Evolutionary conservation across 1,140 invertebrate genomes (phyloP).

Genomic region (Oncopodura yosiiana): DNA sequence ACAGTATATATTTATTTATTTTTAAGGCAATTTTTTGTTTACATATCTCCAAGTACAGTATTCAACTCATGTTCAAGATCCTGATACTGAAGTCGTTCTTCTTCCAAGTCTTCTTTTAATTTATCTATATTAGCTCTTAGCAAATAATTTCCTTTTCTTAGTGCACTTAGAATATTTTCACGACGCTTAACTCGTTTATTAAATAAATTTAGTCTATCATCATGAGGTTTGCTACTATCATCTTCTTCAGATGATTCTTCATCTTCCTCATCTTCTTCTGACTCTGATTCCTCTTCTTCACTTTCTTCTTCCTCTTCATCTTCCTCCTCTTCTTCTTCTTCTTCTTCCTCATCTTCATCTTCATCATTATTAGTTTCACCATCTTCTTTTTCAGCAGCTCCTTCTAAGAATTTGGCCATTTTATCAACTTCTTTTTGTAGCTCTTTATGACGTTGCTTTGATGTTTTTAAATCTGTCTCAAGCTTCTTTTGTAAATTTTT

Average conservation of each 20-base stretch:
- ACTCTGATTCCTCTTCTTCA: constrained; percentile 49
- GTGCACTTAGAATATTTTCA: constrained; percentile 60
- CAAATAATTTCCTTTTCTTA: constrained; percentile 76
- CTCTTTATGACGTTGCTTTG: constrained; percentile 43
- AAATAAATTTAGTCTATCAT: constrained; percentile 24
- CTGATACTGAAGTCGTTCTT: constrained; percentile 64
- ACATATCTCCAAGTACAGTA: constrained; percentile 57
- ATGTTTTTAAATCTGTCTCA: constrained; percentile 55
- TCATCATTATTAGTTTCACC: constrained; percentile 48
- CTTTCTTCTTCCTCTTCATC: constrained; percentile 51
- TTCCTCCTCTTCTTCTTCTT: constrained; percentile 50
- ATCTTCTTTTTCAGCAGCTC: constrained; percentile 59
- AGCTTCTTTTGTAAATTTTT: constrained; percentile 70
- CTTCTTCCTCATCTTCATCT: constrained; percentile 51
- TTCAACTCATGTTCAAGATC: constrained; percentile 69
- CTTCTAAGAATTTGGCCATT: constrained; percentile 73
- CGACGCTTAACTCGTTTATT: constrained; percentile 49
- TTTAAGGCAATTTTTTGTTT: not conserved
- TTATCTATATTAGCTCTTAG: constrained; percentile 74
- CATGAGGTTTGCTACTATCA: constrained; percentile 41
- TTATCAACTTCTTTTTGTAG: constrained; percentile 78
- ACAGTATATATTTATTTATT: not conserved
- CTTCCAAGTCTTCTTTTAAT: constrained; percentile 69
- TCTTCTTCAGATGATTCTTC: constrained; percentile 40
- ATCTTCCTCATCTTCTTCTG: constrained; percentile 51